These are phyloP conservation scores for Psilopsiagon aymara DNA, from an alignment of 2,113 vertebrate genomes.

Conservation along the genomic window DNA sequence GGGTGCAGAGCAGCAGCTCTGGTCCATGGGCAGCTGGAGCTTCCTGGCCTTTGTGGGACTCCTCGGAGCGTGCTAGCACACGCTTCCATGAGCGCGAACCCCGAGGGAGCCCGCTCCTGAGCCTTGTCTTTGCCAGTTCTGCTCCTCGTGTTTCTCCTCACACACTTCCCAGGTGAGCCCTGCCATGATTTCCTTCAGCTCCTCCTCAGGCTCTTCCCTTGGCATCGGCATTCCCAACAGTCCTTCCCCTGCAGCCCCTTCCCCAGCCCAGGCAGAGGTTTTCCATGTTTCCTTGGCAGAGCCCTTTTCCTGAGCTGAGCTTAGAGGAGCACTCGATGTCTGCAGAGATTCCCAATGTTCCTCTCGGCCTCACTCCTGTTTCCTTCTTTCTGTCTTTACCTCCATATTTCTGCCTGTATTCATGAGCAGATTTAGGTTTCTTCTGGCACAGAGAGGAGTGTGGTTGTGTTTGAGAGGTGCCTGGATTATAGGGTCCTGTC, in stretches of 20 bases:
- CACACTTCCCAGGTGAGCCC: neutral
- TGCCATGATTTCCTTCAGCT: neutral
- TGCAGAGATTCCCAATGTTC: neutral
- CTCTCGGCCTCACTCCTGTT: neutral
- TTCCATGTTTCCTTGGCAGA: neutral
- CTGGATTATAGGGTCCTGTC: neutral
- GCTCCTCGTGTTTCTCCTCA: neutral
- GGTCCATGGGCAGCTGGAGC: constrained; percentile 55
- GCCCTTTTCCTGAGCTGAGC: neutral
- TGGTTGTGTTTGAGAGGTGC: accelerated
- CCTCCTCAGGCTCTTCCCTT: neutral
- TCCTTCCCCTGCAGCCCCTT: neutral
- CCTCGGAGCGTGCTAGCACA: neutral
- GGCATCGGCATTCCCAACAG: accelerated
- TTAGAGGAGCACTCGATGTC: neutral
- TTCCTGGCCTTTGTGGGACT: constrained; percentile 42
- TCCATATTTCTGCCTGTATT: neutral
- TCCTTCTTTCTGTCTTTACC: neutral
- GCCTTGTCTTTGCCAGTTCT: constrained; percentile 3
- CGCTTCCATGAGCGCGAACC: neutral
- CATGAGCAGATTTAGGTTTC: neutral
- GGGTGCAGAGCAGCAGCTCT: neutral
- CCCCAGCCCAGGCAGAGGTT: neutral
- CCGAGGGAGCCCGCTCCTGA: neutral
- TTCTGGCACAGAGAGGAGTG: neutral